Conservation (phyloP, 2,797 vertebrate species). For the Lates japonicus region DNA sequence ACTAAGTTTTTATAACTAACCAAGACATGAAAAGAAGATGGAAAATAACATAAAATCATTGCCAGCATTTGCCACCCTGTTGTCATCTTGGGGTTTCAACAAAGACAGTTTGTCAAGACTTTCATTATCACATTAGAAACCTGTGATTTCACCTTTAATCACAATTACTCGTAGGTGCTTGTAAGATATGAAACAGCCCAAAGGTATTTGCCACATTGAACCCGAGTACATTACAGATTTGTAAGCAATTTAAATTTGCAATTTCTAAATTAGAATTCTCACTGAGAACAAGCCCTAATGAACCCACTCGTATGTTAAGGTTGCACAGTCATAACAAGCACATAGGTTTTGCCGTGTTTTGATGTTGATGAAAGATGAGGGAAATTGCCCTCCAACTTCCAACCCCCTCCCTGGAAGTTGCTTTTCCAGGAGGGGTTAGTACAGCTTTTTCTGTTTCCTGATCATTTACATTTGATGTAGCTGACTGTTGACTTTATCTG, state of each 20-base stretch:
- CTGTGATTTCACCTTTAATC: slow-evolving; percentile 10
- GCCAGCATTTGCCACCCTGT: background rate
- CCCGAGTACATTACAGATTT: background rate
- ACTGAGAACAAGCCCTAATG: background rate
- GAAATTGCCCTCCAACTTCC: background rate
- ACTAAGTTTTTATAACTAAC: background rate
- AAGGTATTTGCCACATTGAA: slow-evolving; percentile 10
- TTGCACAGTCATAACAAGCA: background rate
- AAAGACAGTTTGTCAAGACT: background rate
- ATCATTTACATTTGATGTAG: background rate
- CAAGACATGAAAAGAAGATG: background rate
- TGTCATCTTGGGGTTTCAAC: background rate
- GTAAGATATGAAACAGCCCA: background rate
- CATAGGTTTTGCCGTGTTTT: background rate
- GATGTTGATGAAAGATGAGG: background rate
- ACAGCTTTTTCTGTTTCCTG: background rate
- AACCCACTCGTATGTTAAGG: background rate
- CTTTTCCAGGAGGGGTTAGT: background rate
- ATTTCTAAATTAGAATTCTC: background rate
- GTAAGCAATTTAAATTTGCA: background rate
- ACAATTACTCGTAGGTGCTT: slow-evolving; percentile 7
- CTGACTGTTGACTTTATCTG: background rate
- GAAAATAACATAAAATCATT: background rate
- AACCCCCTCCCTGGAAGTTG: background rate
- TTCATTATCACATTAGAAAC: slow-evolving; percentile 21